A percentile compares a stretch with the other conserved stretches of the same genome.
These are phyloP conservation scores for Mellilla xanthometata DNA, from an alignment of 2,888 invertebrate genomes.

Conservation along the genomic window DNA sequence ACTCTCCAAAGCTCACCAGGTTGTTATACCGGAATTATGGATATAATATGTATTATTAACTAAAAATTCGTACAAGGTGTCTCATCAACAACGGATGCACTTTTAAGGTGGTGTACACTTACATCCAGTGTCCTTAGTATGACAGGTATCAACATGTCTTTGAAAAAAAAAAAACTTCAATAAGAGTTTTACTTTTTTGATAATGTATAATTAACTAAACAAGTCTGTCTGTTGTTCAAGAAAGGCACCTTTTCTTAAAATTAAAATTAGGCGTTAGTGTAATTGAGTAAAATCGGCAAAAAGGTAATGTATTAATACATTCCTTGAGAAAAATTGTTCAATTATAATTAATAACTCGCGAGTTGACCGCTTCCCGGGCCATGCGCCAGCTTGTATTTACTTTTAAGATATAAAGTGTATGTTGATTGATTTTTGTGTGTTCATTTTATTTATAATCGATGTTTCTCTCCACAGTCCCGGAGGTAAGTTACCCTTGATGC, in stretches of 20 bases:
- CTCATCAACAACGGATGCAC: no score
- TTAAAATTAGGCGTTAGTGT: conserved; percentile 56
- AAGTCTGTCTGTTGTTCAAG: no score
- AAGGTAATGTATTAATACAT: conserved; percentile 71
- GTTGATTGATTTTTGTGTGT: conserved; percentile 76
- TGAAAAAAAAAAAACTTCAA: no score
- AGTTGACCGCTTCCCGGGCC: conserved; percentile 49
- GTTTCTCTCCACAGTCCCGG: conserved; percentile 74
- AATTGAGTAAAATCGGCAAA: conserved; percentile 35
- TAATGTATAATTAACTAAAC: no score
- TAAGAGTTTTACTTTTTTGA: no score
- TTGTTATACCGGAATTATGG: conserved; percentile 45
- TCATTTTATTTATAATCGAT: conserved; percentile 79
- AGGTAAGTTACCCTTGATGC: conserved; percentile 72
- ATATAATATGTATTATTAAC: conserved; percentile 55
- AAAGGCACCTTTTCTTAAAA: conserved; percentile 43
- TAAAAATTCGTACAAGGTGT: conserved; percentile 31
- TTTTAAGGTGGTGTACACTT: no score
- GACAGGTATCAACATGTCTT: no score
- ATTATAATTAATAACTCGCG: conserved; percentile 42
- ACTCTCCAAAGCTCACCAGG: conserved; percentile 51
- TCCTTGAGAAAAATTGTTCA: conserved; percentile 64
- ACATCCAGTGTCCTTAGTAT: no score
- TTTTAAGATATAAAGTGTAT: conserved; percentile 82
- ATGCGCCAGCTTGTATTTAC: conserved; percentile 67